Percentiles rank a stretch among this genome's conserved stretches.
These are phyloP conservation scores for Drosophila rufa DNA, from an alignment of 1,140 invertebrate species.

Conservation along the genomic window DNA sequence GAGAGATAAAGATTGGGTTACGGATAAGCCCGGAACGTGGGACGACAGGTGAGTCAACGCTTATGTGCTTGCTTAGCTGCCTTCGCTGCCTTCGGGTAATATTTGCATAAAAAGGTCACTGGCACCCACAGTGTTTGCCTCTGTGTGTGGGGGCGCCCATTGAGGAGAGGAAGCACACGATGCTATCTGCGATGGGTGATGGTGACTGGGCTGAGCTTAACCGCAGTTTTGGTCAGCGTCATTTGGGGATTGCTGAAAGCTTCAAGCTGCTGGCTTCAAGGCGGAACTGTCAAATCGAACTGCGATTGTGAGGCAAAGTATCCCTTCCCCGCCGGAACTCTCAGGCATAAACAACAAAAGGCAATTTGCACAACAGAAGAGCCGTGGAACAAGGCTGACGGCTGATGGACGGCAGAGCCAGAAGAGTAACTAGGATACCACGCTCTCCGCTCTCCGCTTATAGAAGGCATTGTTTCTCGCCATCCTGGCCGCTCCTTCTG, in stretches of 20 bases:
- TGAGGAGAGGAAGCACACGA: slow-evolving; percentile 34
- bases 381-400: slow-evolving; percentile 35
- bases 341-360: slow-evolving; percentile 43
- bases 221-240: slow-evolving; percentile 27
- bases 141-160: slow-evolving; percentile 17
- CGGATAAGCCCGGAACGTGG: slow-evolving; percentile 15
- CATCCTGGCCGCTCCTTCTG: slow-evolving; percentile 10
- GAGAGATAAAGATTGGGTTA: slow-evolving; percentile 45
- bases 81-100: slow-evolving; percentile 43
- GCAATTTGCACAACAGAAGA: slow-evolving; percentile 36
- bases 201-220: no score
- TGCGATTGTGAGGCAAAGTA: slow-evolving; percentile 18
- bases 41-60: slow-evolving; percentile 21
- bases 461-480: slow-evolving; percentile 51
- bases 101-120: slow-evolving; percentile 84
- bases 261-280: slow-evolving; percentile 1
- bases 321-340: neutral
- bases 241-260: slow-evolving; percentile 3
- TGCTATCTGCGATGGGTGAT: slow-evolving; percentile 7
- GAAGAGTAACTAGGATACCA: slow-evolving; percentile 8
- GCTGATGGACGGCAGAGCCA: slow-evolving; percentile 43
- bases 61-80: slow-evolving; percentile 35
- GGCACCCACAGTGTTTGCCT: slow-evolving; percentile 45
- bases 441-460: slow-evolving; percentile 28
- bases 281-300: slow-evolving; percentile 9